Evolutionary conservation across 2,888 invertebrate species (phyloP).

Genomic region (Unio delphinus): DNA sequence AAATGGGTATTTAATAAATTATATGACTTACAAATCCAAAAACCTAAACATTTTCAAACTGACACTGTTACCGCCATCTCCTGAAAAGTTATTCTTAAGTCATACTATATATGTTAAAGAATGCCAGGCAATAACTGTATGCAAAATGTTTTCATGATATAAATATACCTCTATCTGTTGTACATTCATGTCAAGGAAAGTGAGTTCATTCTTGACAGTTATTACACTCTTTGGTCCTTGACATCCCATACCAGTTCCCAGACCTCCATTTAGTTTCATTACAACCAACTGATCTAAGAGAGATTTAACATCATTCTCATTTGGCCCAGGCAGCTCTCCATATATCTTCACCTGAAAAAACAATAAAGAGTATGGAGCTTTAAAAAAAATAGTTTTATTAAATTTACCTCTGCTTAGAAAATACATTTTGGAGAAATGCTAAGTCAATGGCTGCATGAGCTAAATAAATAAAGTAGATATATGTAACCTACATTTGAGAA

Average conservation of each 20-base stretch:
- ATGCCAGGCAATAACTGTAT: background rate
- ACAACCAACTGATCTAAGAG: slow-evolving; percentile 70
- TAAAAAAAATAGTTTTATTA: too few relatives aligned
- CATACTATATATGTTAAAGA: background rate
- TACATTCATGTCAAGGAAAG: slow-evolving; percentile 71
- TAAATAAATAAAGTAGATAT: too few relatives aligned
- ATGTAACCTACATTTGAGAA: too few relatives aligned
- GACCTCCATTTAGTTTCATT: slow-evolving; percentile 72
- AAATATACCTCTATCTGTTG: slow-evolving; percentile 71
- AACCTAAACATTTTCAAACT: too few relatives aligned
- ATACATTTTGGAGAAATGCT: too few relatives aligned
- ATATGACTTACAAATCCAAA: too few relatives aligned
- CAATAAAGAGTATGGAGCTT: too few relatives aligned
- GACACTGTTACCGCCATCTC: too few relatives aligned
- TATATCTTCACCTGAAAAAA: slow-evolving; percentile 49
- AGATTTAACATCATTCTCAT: slow-evolving; percentile 35
- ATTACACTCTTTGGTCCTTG: slow-evolving; percentile 72
- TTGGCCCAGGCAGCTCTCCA: slow-evolving; percentile 43
- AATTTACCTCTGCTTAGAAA: too few relatives aligned
- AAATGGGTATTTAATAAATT: too few relatives aligned
- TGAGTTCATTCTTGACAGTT: slow-evolving; percentile 70
- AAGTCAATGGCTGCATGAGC: too few relatives aligned
- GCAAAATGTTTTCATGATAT: background rate
- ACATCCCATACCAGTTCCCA: slow-evolving; percentile 73
- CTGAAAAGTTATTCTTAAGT: background rate